Evolutionary conservation across 2,797 vertebrate species (phyloP).

Genomic region (Sebastes steindachneri): DNA sequence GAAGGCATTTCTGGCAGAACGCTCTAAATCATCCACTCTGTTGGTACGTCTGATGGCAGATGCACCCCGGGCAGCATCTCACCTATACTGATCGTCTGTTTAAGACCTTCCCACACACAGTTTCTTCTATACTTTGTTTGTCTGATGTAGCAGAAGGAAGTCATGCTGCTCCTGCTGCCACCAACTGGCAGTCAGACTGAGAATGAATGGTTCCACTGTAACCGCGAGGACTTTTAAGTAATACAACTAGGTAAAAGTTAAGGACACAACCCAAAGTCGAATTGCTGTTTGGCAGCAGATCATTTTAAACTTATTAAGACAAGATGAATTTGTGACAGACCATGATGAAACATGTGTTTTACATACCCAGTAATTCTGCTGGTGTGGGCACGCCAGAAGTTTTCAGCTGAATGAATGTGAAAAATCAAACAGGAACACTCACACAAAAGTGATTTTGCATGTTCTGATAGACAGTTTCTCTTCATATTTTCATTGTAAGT

Average conservation of each 20-base stretch:
- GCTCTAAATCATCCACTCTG: conserved; percentile 52
- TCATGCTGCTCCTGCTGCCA: conserved; percentile 8
- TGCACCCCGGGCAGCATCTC: conserved; percentile 33
- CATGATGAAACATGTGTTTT: not conserved
- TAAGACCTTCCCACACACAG: conserved; percentile 47
- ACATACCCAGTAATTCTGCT: conserved; percentile 74
- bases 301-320: not conserved
- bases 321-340: not conserved
- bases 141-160: conserved; percentile 25
- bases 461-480: not conserved
- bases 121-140: conserved; percentile 20
- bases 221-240: conserved; percentile 1
- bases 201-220: conserved; percentile 18
- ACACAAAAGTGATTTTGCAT: not conserved
- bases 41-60: conserved; percentile 31
- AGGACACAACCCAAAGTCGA: not conserved
- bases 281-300: not conserved
- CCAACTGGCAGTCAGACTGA: not conserved
- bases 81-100: conserved; percentile 36
- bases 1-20: conserved; percentile 47
- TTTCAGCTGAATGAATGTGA: conserved; percentile 59
- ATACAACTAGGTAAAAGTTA: conserved; percentile 8
- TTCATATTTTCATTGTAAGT: not conserved
- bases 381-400: conserved; percentile 78
- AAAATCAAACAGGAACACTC: not conserved